Conservation (phyloP, 2,888 invertebrate genomes). For the Crocallis elinguaria region DNA sequence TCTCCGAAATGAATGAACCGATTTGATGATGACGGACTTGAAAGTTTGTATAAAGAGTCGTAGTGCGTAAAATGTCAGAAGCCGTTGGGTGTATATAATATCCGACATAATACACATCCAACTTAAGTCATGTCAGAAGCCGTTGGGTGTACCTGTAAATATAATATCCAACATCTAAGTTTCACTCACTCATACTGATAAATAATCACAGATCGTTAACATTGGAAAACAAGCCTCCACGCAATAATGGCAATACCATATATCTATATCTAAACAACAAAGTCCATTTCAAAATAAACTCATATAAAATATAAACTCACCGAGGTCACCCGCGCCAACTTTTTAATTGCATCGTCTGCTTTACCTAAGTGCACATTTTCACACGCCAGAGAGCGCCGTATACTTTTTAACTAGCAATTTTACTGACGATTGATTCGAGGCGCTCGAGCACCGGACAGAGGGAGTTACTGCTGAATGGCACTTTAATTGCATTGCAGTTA, state of each 20-base stretch:
- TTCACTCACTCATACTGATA: too few relatives aligned
- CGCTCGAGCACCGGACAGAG: neutral
- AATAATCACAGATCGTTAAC: too few relatives aligned
- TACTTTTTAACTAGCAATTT: constrained; percentile 21
- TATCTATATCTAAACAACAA: constrained; percentile 4
- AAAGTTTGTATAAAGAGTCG: too few relatives aligned
- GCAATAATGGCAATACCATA: neutral
- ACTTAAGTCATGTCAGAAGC: too few relatives aligned
- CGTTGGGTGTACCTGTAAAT: too few relatives aligned
- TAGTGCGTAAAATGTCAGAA: too few relatives aligned
- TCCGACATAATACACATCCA: too few relatives aligned
- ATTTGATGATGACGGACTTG: too few relatives aligned
- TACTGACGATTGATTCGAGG: constrained; percentile 6
- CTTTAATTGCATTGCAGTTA: neutral
- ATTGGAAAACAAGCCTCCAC: too few relatives aligned
- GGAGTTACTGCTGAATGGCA: neutral
- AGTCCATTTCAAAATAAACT: neutral
- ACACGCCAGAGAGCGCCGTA: neutral
- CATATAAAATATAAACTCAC: constrained; percentile 2
- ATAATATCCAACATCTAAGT: too few relatives aligned
- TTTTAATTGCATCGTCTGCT: constrained; percentile 26
- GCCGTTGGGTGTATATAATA: too few relatives aligned
- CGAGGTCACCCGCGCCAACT: constrained; percentile 1
- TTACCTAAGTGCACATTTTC: constrained; percentile 16
- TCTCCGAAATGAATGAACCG: too few relatives aligned